Evolutionary conservation across 2,888 invertebrate genomes (phyloP), one percentile per base, ranked within the genome.

Genomic region (Schrankia costaestrigalis): DNA sequence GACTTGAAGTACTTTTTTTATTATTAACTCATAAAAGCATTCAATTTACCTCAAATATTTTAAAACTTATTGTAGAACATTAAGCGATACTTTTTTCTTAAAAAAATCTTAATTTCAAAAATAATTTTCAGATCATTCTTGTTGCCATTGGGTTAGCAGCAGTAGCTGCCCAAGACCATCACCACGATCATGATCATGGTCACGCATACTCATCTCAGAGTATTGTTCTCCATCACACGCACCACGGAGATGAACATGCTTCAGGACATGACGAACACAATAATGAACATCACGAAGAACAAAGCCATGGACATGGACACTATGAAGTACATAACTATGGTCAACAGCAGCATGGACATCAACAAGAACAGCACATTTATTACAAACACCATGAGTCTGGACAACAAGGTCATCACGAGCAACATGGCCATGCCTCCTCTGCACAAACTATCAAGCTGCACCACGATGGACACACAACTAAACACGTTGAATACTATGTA

Each of bases 391-490:
- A 18, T 5, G 15, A 14, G 7, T 21, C 19, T n/a, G 21, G 21
- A 9, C 21, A 28, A 2, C 7, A 11, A 21, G 8, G 13, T 8
- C 22, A 46, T 15, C 7, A 17, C 6, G 34, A 57, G 3, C 45
- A 44, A 1, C 46, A 63, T 18, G 55, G 48, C 7, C 56, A 60
- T 71, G 58, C 56, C 9, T 57, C 43, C 19, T 69, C 71, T 3
- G 67, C 70, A 2, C 76, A 76, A 36, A 68, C 56, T 43, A 60
- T 76, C 31, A 52, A 56, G 11, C 60, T 66, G 35, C 67, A 73
- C 38, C 66, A 69, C 7, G 37, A 24, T 31, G 64, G 54, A 9
- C 51, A 68, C 14, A 53, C 44, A 6, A 48, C 54, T 0, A 49
- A 60, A 25, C 51, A 53, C 33, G 43, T 61, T 23, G 70, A 63